phyloP scores from a whole-genome alignment of 1,140 invertebrate genomes.

The Cydia pomonella region DNA sequence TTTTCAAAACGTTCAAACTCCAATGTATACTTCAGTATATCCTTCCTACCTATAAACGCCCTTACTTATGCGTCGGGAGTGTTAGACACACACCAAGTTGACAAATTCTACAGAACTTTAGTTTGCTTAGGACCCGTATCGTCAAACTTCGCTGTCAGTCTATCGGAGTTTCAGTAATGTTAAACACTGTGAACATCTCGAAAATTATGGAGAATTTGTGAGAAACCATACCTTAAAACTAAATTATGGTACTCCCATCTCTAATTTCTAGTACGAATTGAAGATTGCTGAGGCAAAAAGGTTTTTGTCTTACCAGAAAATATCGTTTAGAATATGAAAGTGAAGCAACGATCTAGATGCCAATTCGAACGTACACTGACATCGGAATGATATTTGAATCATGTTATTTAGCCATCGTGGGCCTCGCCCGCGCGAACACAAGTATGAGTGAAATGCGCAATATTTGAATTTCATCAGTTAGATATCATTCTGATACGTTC shows the following conservation, averaged over 20 bases:
- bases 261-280: background rate
- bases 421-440: no score
- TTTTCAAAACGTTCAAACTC: background rate
- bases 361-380: no score
- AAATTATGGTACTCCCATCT: background rate
- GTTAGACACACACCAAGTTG: conserved; percentile 5
- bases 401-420: no score
- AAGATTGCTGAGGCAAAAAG: no score
- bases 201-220: background rate
- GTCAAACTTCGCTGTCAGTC: conserved; percentile 31
- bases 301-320: no score
- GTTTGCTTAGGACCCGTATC: conserved; percentile 30
- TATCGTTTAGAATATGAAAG: no score
- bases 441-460: no score
- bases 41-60: background rate
- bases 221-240: background rate
- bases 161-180: conserved; percentile 11
- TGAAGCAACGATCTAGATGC: no score
- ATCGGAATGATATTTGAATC: no score
- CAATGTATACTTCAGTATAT: background rate
- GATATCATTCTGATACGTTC: no score
- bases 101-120: conserved; percentile 29
- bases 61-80: conserved; percentile 3
- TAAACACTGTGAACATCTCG: background rate
- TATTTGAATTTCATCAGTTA: no score